Base-by-base conservation (phyloP, 2,888 invertebrate genomes). In the Caenorhabditis sp. region DNA sequence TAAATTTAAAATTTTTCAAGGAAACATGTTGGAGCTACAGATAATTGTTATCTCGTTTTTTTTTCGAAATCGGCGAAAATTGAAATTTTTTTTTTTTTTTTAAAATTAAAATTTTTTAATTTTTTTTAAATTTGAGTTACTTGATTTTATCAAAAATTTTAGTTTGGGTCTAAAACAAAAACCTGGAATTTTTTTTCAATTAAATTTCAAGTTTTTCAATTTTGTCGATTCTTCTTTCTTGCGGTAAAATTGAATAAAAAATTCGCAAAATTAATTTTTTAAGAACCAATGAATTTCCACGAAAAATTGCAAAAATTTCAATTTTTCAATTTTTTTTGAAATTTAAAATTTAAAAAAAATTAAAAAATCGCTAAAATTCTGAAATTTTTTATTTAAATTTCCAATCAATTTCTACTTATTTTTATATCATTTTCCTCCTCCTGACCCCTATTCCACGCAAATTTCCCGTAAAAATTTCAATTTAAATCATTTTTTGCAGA, bases 401-500 rank as follows among this genome's bases (percentile, higher is more conserved):
- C 13, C 40, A 40, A 40, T n/a, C n/a, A n/a, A n/a, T 32, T 32
- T 32, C n/a, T 32, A 28, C 20, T 60, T 58, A 35, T n/a, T 18
- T 53, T 55, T 62, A 32, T 61, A 8, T 15, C 13, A 44, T 60
- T 56, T 35, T 55, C 64, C 47, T 32, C 8, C 26, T 24, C 20
- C n/a, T n/a, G n/a, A n/a, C n/a, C n/a, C n/a, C n/a, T n/a, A n/a
- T n/a, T n/a, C n/a, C n/a, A n/a, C n/a, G n/a, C n/a, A n/a, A n/a
- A n/a, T n/a, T n/a, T n/a, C n/a, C n/a, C n/a, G n/a, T n/a, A n/a
- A n/a, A 44, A 40, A 40, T 40, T 11, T 47, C 26, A 47, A 22
- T 26, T 37, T 37, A 67, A 20, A 35, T 44, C 28, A 32, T 53
- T 35, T 37, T 53, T 64, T 76, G 8, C 77, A 82, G 82, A 82